phyloP scores from a whole-genome alignment of 2,797 vertebrate species.

The Enteromius treurensis region DNA sequence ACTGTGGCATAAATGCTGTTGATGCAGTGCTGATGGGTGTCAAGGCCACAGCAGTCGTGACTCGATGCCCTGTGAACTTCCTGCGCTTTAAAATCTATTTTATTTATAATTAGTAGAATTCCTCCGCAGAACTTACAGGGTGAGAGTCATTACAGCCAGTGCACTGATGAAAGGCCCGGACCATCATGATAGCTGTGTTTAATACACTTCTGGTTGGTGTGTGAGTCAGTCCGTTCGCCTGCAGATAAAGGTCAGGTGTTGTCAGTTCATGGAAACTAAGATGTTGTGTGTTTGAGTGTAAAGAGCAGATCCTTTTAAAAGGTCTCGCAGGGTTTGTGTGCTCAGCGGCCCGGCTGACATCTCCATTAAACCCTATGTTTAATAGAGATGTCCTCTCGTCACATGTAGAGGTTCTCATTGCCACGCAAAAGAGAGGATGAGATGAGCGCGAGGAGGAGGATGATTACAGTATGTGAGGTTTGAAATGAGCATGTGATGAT shows the following conservation, averaged over 20 bases:
- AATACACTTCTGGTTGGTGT: slow-evolving; percentile 48
- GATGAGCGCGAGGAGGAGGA: background rate
- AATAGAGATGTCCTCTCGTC: background rate
- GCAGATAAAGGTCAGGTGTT: slow-evolving; percentile 71
- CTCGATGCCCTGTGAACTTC: background rate
- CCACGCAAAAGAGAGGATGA: background rate
- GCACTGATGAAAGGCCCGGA: slow-evolving; percentile 67
- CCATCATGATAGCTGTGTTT: slow-evolving; percentile 29
- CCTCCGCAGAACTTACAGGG: slow-evolving; percentile 52
- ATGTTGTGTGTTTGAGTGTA: slow-evolving; percentile 46
- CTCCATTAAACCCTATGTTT: slow-evolving; percentile 40
- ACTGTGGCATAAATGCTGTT: slow-evolving; percentile 16
- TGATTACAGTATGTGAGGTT: background rate
- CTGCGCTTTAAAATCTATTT: background rate
- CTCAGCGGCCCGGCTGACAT: slow-evolving; percentile 31
- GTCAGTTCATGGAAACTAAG: slow-evolving; percentile 57
- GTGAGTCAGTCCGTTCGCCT: slow-evolving; percentile 67
- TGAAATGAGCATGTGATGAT: background rate
- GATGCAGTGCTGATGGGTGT: slow-evolving; percentile 22
- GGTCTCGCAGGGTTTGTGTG: slow-evolving; percentile 38
- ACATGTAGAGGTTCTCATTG: background rate
- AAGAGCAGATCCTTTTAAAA: slow-evolving; percentile 44
- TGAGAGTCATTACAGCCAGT: slow-evolving; percentile 69
- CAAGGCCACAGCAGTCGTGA: background rate
- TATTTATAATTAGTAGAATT: slow-evolving; percentile 29